phyloP scores from a whole-genome alignment of 2,797 vertebrate species.

The Ispidina picta region DNA sequence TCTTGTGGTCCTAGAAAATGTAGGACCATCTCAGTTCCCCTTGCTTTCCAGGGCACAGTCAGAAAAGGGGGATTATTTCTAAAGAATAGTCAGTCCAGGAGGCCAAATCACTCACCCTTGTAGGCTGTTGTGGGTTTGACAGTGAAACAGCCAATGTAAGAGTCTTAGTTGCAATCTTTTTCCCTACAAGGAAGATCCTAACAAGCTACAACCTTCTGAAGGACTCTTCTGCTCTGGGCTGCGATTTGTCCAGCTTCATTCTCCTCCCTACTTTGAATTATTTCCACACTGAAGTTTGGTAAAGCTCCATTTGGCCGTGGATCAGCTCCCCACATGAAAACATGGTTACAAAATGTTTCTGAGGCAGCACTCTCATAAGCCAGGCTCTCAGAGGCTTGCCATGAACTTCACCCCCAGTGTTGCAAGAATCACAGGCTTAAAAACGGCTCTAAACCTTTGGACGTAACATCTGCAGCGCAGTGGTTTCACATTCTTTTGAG shows the following conservation, averaged over 20 bases:
- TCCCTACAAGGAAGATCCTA: background rate
- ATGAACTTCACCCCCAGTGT: constrained; percentile 20
- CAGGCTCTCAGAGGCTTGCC: background rate
- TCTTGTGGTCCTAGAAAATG: constrained; percentile 50
- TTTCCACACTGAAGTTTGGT: constrained; percentile 51
- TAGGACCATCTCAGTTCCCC: background rate
- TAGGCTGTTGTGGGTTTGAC: background rate
- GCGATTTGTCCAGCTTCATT: background rate
- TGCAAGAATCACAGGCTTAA: background rate
- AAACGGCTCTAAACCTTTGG: background rate
- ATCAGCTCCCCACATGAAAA: constrained; percentile 12
- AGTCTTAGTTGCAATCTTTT: background rate
- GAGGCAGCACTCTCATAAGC: background rate
- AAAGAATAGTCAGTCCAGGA: background rate
- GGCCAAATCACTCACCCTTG: rapidly evolving
- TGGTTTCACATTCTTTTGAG: background rate
- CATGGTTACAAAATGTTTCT: constrained; percentile 51
- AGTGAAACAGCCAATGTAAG: background rate
- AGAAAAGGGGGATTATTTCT: background rate
- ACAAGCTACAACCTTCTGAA: background rate
- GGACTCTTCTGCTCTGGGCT: background rate
- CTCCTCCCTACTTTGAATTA: constrained; percentile 27
- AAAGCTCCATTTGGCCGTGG: constrained; percentile 25
- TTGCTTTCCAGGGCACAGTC: background rate
- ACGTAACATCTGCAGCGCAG: background rate